A percentile compares a stretch with the other conserved stretches of the same genome.
Evolutionary conservation across 2,113 vertebrate genomes (phyloP).

Genomic region (Romanogobio albipinnatus): DNA sequence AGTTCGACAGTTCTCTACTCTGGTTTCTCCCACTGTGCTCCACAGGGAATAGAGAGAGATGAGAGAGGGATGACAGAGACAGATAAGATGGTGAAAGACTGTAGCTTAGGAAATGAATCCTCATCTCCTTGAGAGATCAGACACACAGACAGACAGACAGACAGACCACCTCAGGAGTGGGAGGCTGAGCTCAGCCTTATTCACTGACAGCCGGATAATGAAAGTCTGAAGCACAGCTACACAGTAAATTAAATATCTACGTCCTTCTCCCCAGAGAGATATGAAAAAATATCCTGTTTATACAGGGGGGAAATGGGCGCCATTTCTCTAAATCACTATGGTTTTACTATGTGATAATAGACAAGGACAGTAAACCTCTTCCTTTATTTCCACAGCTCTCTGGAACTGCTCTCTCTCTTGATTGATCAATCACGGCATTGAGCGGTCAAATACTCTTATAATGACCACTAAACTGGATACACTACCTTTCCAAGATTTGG

Average conservation of each 20-base stretch:
- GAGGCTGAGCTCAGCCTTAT: constrained; percentile 37
- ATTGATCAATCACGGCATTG: not conserved
- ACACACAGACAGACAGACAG: constrained; percentile 20
- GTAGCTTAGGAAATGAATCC: constrained; percentile 44
- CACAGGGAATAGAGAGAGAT: not conserved
- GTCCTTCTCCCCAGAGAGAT: constrained; percentile 31
- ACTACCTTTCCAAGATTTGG: not conserved
- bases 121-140: constrained; percentile 40
- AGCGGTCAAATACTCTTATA: not conserved
- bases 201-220: constrained; percentile 34
- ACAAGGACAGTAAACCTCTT: not conserved
- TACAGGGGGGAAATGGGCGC: not conserved
- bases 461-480: not conserved
- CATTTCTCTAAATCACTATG: not conserved
- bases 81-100: constrained; percentile 26
- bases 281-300: constrained; percentile 9
- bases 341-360: not conserved
- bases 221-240: constrained; percentile 18
- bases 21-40: constrained; percentile 24
- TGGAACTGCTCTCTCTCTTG: no score
- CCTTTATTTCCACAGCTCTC: not conserved
- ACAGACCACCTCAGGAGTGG: constrained; percentile 36
- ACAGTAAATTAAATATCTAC: constrained; percentile 35
- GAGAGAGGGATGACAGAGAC: constrained; percentile 34
- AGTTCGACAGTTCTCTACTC: not conserved